Percentiles rank a stretch among this genome's conserved stretches.
These are phyloP conservation scores for Trachemys scripta DNA, from an alignment of 2,113 vertebrate species.

Conservation along the genomic window DNA sequence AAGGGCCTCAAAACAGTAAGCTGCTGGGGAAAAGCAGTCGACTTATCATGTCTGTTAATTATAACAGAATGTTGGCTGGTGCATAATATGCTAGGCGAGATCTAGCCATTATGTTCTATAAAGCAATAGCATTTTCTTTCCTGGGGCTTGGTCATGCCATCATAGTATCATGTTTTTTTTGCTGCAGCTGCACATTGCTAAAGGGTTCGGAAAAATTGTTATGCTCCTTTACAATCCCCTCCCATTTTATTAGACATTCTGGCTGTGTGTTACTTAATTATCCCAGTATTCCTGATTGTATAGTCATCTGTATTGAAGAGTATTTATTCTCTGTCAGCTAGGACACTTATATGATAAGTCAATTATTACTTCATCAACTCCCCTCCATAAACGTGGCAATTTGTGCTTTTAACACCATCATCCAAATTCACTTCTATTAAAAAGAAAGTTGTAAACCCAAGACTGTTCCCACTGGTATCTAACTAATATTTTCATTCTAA, in stretches of 20 bases:
- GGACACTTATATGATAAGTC: conserved; percentile 21
- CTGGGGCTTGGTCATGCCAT: neutral
- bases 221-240: neutral
- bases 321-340: conserved; percentile 48
- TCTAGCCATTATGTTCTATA: neutral
- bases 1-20: neutral
- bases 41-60: neutral
- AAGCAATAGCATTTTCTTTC: neutral
- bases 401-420: conserved; percentile 36
- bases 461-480: conserved; percentile 30
- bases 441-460: neutral
- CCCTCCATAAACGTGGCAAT: conserved; percentile 40
- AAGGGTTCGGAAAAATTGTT: conserved; percentile 13
- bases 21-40: neutral
- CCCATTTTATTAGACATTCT: conserved; percentile 28
- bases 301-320: conserved; percentile 40
- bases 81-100: neutral
- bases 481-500: conserved; percentile 43
- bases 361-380: conserved; percentile 42
- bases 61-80: neutral
- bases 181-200: neutral
- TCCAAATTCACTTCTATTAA: conserved; percentile 12
- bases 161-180: neutral
- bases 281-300: conserved; percentile 41
- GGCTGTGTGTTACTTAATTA: conserved; percentile 34